Base-by-base conservation (phyloP, 2,888 invertebrate species). In the Latrodectus hesperus region DNA sequence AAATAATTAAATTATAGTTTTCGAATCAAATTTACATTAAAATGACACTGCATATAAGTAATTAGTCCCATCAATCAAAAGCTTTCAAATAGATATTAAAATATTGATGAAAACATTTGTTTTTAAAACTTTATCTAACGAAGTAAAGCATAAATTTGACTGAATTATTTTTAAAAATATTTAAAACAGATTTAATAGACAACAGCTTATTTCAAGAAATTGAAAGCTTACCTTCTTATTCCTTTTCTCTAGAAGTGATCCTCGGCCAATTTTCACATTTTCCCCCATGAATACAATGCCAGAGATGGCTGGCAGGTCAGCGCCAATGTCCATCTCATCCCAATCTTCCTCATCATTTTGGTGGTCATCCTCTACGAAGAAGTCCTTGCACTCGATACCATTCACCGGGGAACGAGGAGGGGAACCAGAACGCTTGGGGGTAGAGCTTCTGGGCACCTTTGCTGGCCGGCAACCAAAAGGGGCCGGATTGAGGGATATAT, bases 281-380 rank as follows among this genome's bases (percentile, higher is more conserved):
- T 90, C 90, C 51, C 90, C 90, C 14, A 71, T 38, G 65, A 90
- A 90, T 26, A 83, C 80, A 53, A 90, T 90, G 1, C 90, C 90
- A 16, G 84, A 89, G 11, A 83, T 73, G 26, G 70, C 52, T 8
- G 90, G 90, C 8, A 90, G 74, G 53, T 90, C 89, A n/a, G 89
- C 88, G 9, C 90, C 89, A n/a, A 88, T 80, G 70, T 90, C 90
- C 80, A 88, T 89, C 14, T 84, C 88, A 78, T 90, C 90, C 77
- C 86, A 90, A 14, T 89, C 88, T 17, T 90, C 89, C 55, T 89
- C 88, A 52, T 85, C 79, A 51, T 74, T 78, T 5, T 9, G 38
- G 51, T 73, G 51, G 12, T 81, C 82, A 8, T 78, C 80, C 9
- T 53, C 79, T 1, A 53, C 76, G 14, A 65, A n/a, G 26, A 83